Evolutionary conservation across 2,113 vertebrate species (phyloP).

Genomic region (Alethe castanea): DNA sequence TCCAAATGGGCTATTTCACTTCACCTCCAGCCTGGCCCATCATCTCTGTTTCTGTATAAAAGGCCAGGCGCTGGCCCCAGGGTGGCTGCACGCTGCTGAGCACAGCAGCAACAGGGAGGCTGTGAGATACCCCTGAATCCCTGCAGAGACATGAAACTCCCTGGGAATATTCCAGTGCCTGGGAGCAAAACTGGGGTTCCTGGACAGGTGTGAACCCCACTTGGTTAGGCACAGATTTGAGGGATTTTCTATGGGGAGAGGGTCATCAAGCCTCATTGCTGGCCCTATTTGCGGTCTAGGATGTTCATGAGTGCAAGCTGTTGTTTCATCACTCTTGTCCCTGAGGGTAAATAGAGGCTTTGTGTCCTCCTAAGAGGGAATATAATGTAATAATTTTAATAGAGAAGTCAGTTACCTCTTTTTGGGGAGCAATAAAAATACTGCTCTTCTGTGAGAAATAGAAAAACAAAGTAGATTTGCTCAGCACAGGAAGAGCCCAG

Average conservation of each 20-base stretch:
- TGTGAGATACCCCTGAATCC: background rate
- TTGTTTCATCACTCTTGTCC: background rate
- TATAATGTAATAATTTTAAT: background rate
- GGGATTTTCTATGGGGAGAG: background rate
- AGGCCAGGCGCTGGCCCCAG: fast-evolving
- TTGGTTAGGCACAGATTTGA: fast-evolving
- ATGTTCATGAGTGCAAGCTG: background rate
- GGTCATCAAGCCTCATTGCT: background rate
- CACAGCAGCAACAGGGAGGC: fast-evolving
- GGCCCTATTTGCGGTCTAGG: background rate
- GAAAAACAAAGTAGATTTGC: background rate
- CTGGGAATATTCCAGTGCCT: background rate
- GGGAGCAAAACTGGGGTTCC: fast-evolving
- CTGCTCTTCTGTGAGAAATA: background rate
- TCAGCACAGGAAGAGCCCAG: fast-evolving
- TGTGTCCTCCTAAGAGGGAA: background rate
- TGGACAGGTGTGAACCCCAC: fast-evolving
- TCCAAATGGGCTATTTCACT: background rate
- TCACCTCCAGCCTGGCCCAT: background rate
- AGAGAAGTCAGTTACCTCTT: background rate
- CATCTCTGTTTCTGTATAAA: background rate
- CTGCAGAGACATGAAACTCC: background rate
- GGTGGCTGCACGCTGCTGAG: background rate
- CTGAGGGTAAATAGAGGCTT: background rate
- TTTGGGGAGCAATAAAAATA: background rate